These are phyloP conservation scores for Raja brachyura DNA, from an alignment of 2,113 vertebrate genomes.

Conservation along the genomic window DNA sequence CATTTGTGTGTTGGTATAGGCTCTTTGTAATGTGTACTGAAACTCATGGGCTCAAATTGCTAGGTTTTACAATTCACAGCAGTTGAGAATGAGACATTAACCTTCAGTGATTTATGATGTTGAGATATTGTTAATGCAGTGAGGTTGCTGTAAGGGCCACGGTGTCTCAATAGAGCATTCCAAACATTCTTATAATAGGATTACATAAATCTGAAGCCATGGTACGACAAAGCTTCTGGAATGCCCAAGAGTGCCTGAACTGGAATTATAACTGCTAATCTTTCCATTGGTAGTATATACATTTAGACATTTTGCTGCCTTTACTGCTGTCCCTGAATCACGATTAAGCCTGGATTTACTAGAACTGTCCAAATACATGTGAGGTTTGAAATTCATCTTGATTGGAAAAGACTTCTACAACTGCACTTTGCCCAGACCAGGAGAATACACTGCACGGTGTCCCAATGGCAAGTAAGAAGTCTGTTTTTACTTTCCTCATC, in stretches of 20 bases:
- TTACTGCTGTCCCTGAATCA: background rate
- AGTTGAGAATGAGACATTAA: background rate
- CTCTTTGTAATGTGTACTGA: background rate
- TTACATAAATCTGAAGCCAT: conserved; percentile 11
- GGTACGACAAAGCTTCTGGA: background rate
- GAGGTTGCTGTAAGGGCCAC: background rate
- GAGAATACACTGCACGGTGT: background rate
- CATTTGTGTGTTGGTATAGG: background rate
- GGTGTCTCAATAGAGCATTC: background rate
- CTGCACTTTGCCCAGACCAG: background rate
- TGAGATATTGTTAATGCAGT: background rate
- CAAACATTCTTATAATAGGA: conserved; percentile 26
- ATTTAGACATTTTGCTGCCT: background rate
- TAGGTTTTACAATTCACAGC: conserved; percentile 2
- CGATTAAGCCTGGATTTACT: background rate
- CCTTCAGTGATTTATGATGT: conserved; percentile 25
- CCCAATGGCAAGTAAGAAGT: background rate
- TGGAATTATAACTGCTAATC: conserved; percentile 25
- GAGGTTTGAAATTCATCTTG: background rate
- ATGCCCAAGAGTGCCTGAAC: background rate
- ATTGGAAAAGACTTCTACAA: background rate
- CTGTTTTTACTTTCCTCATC: background rate
- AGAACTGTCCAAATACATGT: background rate
- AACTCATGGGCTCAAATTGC: conserved; percentile 5
- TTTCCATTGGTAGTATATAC: background rate